Base-by-base conservation (phyloP, 2,113 vertebrate species). In the Spilogale gracilis region DNA sequence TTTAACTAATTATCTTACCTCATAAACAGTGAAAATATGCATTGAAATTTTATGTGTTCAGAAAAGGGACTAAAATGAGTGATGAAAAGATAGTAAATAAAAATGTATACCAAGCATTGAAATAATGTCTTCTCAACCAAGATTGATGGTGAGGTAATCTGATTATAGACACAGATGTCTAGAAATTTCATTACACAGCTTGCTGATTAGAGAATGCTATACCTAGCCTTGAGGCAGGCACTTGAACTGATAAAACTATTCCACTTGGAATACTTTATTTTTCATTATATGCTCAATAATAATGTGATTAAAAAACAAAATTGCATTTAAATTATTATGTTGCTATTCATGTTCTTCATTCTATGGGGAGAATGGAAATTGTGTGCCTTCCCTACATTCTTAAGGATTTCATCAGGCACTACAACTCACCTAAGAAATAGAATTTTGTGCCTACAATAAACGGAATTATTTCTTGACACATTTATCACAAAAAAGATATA, bases 241-340 rank as follows among this genome's bases (percentile, higher is more conserved):
- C 56, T 85, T 21, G 73, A 38, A 17, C 4, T 27, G 94, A 83
- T n/a, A 43, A 38, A 61, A 60, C 48, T 38, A 21, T 12, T 80
- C 76, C 45, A 20, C 54, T 30, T 25, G 43, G 80, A 74, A 63
- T 38, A 20, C n/a, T 61, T 73, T 67, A 54, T 88, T 86, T 94
- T 86, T 92, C 88, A 69, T 87, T 13, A 50, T 58, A 38, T 21
- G 17, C 82, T 87, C 94, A 52, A 45, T 45, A 79, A 20, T 43
- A 81, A 90, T 60, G 45, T 67, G 88, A 95, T 96, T 95, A 89
- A 48, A 82, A 96, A 65, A 65, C 71, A 88, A 80, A 95, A n/a
- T 71, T 63, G 14, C 69, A 84, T 87, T 81, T 52, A 61, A 67
- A 80, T 86, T 9, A 52, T 43, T 14, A 1, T 16, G 58, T 13